Evolutionary conservation across 2,113 vertebrate species (phyloP).

Genomic region (Halcyon malimbica): DNA sequence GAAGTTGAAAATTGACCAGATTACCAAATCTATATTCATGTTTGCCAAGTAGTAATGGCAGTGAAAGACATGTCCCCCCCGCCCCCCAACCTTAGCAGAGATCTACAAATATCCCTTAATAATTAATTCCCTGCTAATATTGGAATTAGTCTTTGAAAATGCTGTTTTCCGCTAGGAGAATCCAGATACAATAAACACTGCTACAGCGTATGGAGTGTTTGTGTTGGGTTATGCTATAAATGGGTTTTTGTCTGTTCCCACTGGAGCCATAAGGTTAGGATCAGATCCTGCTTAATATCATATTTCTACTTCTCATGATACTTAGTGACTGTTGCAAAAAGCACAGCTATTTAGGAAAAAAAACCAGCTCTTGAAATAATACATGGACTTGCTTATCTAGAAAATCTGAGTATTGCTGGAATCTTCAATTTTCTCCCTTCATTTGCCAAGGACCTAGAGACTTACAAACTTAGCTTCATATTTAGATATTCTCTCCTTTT

Average conservation of each 20-base stretch:
- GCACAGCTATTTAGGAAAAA: background rate
- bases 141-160: slow-evolving; percentile 32
- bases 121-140: slow-evolving; percentile 6
- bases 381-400: background rate
- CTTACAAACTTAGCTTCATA: background rate
- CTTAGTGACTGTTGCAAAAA: slow-evolving; percentile 28
- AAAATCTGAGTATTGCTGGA: background rate
- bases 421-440: background rate
- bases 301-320: slow-evolving; percentile 54
- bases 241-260: slow-evolving; percentile 13
- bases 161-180: slow-evolving; percentile 33
- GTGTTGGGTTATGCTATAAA: slow-evolving; percentile 40
- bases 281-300: slow-evolving; percentile 50
- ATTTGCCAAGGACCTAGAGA: background rate
- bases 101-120: background rate
- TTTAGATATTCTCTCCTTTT: slow-evolving; percentile 8
- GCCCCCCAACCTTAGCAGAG: background rate
- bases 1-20: background rate
- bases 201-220: slow-evolving; percentile 30
- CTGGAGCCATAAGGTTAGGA: slow-evolving; percentile 50
- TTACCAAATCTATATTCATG: background rate
- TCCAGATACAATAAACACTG: slow-evolving; percentile 36
- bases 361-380: background rate
- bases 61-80: background rate
- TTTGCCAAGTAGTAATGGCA: background rate